Evolutionary conservation across 1,140 invertebrate genomes (phyloP), one percentile per base, ranked within the genome.

Genomic region (Eupristina koningsbergeri): DNA sequence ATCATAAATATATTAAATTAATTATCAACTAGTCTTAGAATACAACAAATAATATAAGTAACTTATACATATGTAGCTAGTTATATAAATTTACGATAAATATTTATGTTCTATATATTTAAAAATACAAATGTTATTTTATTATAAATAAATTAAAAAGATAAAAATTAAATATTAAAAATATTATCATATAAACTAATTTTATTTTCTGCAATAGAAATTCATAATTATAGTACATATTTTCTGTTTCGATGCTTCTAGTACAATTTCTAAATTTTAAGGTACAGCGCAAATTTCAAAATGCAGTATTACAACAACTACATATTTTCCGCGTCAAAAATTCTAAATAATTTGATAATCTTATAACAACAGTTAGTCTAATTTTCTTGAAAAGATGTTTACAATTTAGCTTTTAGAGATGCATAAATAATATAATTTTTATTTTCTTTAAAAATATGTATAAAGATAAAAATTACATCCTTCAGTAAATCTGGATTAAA

Each of bases 291-390:
- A 78, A 83, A 50, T 39, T 31, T 53, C 31, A n/a, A 26, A 61
- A 71, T 50, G 31, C 31, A 36, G 69, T 9, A 74, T 36, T 73
- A 26, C 58, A 39, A 45, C 45, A 63, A 71, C 45, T 71, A 71
- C 50, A 78, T 64, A 83, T 83, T 78, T 83, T 84, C 81, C 82
- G 69, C 76, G 53, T 73, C 76, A 53, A 63, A 63, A 83, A 36
- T 83, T 36, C 53, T 39, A 39, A 67, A 63, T 45, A 71, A 63
- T 77, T 83, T 83, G 81, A 84, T 74, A 31, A 69, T 80, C 50
- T 74, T 79, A 58, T 74, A 84, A 69, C 76, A 19, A 84, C 41
- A 29, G 61, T n/a, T 19, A 83, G 67, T 83, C 45, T 83, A 71
- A 75, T 83, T 83, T 78, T 83, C 81, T 41, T n/a, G 29, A 71